Evolutionary conservation across 2,113 vertebrate genomes (phyloP).

Genomic region (Paramormyrops kingsleyae): DNA sequence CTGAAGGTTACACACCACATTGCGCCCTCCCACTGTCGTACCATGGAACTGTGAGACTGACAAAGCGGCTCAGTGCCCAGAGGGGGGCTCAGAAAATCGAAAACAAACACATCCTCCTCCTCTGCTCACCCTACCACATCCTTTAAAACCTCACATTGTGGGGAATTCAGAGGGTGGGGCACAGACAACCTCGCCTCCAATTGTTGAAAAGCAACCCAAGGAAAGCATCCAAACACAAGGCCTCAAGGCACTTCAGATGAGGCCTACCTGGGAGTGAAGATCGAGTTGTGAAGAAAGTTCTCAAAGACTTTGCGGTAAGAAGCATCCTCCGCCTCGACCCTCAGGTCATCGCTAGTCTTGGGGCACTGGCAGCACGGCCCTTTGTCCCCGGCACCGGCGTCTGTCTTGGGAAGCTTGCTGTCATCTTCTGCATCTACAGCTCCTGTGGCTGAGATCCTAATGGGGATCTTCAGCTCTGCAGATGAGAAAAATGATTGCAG

Average conservation of each 20-base stretch:
- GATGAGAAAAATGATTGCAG: not conserved
- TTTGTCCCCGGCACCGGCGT: conserved; percentile 68
- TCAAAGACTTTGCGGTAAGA: conserved; percentile 93
- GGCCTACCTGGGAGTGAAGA: conserved; percentile 85
- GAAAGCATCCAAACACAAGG: not conserved
- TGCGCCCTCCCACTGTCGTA: not conserved
- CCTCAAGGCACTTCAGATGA: not conserved
- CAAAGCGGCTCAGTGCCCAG: not conserved
- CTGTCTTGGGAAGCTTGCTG: conserved; percentile 73
- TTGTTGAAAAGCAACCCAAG: not conserved
- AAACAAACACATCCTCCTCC: not conserved
- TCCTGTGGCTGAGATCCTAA: conserved; percentile 77
- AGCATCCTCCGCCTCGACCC: conserved; percentile 80
- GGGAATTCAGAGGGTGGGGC: not conserved
- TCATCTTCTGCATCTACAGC: conserved; percentile 79
- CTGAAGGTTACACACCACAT: not conserved
- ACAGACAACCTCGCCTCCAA: not conserved
- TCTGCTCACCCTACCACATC: not conserved
- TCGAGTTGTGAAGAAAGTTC: conserved; percentile 94
- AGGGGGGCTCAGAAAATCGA: not conserved
- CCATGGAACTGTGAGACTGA: not conserved
- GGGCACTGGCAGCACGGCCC: conserved; percentile 84
- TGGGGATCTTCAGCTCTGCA: conserved; percentile 82
- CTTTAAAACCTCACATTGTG: not conserved
- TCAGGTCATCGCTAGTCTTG: conserved; percentile 80